Evolutionary conservation across 2,113 vertebrate species (phyloP).

Genomic region (Bufo bufo): DNA sequence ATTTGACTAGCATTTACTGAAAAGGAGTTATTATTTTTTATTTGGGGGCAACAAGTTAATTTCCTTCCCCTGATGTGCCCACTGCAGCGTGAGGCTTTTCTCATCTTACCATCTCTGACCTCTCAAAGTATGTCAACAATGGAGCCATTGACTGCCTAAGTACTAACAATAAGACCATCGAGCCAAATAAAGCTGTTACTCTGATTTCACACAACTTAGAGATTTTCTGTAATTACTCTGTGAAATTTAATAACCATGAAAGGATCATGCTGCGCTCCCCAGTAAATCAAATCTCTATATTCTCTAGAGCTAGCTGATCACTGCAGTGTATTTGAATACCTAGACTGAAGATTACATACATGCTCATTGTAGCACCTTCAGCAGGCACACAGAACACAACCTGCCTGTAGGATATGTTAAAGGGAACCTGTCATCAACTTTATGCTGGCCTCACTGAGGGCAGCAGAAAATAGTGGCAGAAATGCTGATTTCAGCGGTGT

Average conservation of each 20-base stretch:
- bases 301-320: neutral
- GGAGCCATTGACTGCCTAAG: conserved; percentile 30
- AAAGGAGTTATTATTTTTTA: conserved; percentile 22
- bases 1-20: conserved; percentile 29
- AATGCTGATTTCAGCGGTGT: too few relatives aligned
- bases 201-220: conserved; percentile 51
- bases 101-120: conserved; percentile 42
- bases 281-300: conserved; percentile 1
- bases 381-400: too few relatives aligned
- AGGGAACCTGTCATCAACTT: too few relatives aligned
- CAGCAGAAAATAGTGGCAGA: too few relatives aligned
- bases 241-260: conserved; percentile 54
- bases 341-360: neutral
- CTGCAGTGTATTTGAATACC: neutral
- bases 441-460: too few relatives aligned
- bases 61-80: conserved; percentile 48
- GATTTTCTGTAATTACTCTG: conserved; percentile 50
- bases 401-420: too few relatives aligned
- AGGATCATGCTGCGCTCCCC: conserved; percentile 22
- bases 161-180: conserved; percentile 16
- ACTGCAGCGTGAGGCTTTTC: conserved; percentile 48
- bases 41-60: conserved; percentile 53
- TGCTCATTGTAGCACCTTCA: neutral
- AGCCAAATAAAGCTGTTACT: conserved; percentile 45
- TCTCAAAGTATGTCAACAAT: conserved; percentile 50